phyloP scores from a whole-genome alignment of 1,140 invertebrate genomes.

The Babylonia areolata region DNA sequence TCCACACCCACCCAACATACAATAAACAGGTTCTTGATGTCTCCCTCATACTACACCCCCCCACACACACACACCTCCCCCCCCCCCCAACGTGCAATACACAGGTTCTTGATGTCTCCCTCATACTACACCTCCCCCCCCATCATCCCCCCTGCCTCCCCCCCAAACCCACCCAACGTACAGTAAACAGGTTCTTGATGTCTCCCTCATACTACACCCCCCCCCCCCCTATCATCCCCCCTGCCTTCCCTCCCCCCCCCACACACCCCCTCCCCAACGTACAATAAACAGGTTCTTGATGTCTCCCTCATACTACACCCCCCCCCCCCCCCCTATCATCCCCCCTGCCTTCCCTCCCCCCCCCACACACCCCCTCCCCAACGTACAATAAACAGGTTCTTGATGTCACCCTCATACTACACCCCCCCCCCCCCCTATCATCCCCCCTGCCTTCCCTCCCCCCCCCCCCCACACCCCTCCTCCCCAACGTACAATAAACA shows the following conservation, averaged over 20 bases:
- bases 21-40: slow-evolving; percentile 88
- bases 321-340: slow-evolving; percentile 79
- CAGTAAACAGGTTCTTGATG: slow-evolving; percentile 89
- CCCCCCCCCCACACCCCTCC: too few species aligned
- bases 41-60: slow-evolving; percentile 85
- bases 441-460: too few species aligned
- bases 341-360: too few species aligned
- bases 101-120: slow-evolving; percentile 85
- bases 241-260: too few species aligned
- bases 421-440: too few species aligned
- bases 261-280: slow-evolving; percentile 79
- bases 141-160: slow-evolving; percentile 59
- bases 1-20: too few species aligned
- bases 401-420: too few species aligned
- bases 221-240: slow-evolving; percentile 77
- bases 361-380: too few species aligned
- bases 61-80: too few species aligned
- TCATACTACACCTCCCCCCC: slow-evolving; percentile 84
- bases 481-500: too few species aligned
- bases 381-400: slow-evolving; percentile 90
- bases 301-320: slow-evolving; percentile 84
- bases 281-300: slow-evolving; percentile 91
- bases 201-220: slow-evolving; percentile 83
- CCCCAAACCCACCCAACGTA: slow-evolving; percentile 80
- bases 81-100: slow-evolving; percentile 84